Conservation (phyloP, 2,113 vertebrate genomes). For the Oryzias woworae region DNA sequence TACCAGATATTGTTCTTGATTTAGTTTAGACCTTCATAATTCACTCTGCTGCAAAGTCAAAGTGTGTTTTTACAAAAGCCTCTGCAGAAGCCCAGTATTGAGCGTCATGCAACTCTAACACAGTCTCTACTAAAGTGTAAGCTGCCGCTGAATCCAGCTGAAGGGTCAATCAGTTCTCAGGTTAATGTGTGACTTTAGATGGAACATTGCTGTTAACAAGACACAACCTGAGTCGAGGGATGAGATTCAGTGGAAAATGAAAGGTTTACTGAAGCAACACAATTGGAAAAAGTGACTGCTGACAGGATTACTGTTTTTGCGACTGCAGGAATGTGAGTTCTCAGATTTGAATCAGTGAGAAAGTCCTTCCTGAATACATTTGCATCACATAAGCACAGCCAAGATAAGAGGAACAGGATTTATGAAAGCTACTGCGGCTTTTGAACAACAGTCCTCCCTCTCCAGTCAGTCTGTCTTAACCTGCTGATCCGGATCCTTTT, state of each 20-base stretch:
- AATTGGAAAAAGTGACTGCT: neutral
- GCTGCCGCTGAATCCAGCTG: neutral
- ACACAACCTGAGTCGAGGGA: neutral
- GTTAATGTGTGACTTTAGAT: conserved; percentile 14
- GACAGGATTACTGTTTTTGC: too few relatives aligned
- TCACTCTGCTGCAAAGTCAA: too few relatives aligned
- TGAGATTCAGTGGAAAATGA: neutral
- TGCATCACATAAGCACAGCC: conserved; percentile 24
- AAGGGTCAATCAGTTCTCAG: neutral
- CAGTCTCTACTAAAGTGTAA: conserved; percentile 12
- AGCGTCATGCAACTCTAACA: too few relatives aligned
- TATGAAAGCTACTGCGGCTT: neutral
- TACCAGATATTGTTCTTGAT: too few relatives aligned
- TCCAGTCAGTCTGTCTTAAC: too few relatives aligned
- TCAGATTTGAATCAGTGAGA: too few relatives aligned
- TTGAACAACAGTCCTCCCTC: neutral
- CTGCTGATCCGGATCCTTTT: too few relatives aligned
- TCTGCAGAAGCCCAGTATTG: too few relatives aligned
- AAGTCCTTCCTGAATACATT: conserved; percentile 29
- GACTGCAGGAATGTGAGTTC: too few relatives aligned
- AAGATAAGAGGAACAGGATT: neutral
- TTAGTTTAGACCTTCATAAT: too few relatives aligned
- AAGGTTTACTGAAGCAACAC: neutral
- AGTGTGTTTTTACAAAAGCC: too few relatives aligned
- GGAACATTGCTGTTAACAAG: conserved; percentile 2